phyloP scores from a whole-genome alignment of 2,888 invertebrate genomes.

The Eueremaeus valkanovi region DNA sequence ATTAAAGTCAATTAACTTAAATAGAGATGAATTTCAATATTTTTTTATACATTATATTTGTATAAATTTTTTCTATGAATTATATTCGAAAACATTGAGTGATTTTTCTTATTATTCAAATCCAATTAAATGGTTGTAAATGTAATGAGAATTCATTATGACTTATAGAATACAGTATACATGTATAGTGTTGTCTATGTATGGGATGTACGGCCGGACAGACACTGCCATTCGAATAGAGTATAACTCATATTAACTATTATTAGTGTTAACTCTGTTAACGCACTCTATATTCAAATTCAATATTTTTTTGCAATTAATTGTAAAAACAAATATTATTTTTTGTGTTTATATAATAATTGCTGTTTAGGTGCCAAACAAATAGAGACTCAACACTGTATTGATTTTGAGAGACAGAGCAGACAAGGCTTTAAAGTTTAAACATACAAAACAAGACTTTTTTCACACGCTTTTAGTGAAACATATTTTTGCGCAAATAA shows the following conservation, averaged over 20 bases:
- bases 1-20: neutral
- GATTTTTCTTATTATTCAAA: neutral
- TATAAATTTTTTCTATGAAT: neutral
- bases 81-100: neutral
- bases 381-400: too few relatives aligned
- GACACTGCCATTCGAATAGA: neutral
- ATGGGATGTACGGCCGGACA: neutral
- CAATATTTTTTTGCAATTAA: neutral
- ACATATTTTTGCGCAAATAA: neutral
- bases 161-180: too few relatives aligned
- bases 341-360: neutral
- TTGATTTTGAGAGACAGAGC: neutral
- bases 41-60: neutral
- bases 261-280: neutral
- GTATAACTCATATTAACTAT: neutral
- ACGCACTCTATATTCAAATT: neutral
- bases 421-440: neutral
- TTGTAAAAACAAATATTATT: neutral
- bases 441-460: neutral
- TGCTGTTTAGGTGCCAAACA: conserved; percentile 16
- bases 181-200: neutral
- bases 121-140: neutral
- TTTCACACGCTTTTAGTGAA: neutral
- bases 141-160: too few relatives aligned
- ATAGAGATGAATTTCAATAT: neutral